Percentiles rank a stretch among this genome's conserved stretches.
phyloP scores from a whole-genome alignment of 2,113 vertebrate genomes.

The Perca flavescens region DNA sequence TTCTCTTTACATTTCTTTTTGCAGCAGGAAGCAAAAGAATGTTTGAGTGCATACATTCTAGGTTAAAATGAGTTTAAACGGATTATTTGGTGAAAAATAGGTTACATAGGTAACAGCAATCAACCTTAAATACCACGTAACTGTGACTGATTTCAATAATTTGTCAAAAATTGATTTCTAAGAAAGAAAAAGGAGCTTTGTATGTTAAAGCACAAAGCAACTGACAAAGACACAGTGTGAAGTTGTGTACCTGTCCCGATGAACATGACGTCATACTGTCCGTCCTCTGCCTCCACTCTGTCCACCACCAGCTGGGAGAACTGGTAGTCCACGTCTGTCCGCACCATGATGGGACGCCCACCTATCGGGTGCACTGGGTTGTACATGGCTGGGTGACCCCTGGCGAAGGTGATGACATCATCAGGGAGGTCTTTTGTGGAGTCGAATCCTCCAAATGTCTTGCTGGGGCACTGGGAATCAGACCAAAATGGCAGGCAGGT shows the following conservation, averaged over 20 bases:
- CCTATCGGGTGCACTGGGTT: constrained; percentile 95
- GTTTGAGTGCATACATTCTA: background rate
- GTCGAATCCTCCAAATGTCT: constrained; percentile 98
- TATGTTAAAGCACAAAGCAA: background rate
- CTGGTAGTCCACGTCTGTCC: constrained; percentile 96
- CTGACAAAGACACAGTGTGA: background rate
- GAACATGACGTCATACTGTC: constrained; percentile 99
- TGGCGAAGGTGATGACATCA: constrained; percentile 97
- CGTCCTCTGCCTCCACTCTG: constrained; percentile 96
- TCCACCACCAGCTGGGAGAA: constrained; percentile 99
- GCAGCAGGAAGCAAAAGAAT: background rate
- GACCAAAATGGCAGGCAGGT: background rate
- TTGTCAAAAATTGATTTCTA: background rate
- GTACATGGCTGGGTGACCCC: constrained; percentile 97
- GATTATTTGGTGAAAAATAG: background rate
- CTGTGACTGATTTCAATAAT: background rate
- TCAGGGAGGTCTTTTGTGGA: constrained; percentile 98
- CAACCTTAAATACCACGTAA: background rate
- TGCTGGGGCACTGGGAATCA: constrained; percentile 92
- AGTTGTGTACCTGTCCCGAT: constrained; percentile 93
- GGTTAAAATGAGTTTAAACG: background rate
- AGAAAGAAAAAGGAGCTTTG: background rate
- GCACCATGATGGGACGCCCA: constrained; percentile 94
- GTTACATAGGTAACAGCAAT: background rate
- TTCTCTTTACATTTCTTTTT: background rate